Base-by-base conservation (phyloP, 2,888 invertebrate species). In the Agonopterix arenella region DNA sequence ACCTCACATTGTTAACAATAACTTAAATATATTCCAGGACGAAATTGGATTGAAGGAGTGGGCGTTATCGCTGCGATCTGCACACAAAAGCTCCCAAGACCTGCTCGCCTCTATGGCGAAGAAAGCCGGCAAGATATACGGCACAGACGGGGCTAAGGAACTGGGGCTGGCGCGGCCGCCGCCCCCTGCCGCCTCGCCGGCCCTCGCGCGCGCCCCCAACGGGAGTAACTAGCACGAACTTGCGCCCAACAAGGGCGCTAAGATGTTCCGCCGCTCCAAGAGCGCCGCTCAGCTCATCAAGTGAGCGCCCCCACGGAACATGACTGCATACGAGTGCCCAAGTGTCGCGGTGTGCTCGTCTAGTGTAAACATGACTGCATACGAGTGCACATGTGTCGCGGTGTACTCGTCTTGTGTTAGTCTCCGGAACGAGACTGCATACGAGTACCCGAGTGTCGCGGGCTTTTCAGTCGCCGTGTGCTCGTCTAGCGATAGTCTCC, bases 41-140 rank as follows among this genome's bases (percentile, higher is more conserved):
- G 98, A 98, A 90, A 99, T 99, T 75, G 97, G 99, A 55, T 93
- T 99, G 63, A 98, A 98, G 76, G 99, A 99, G 83, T 99, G 99
- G 99, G 95, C 98, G 59, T 91, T 96, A 54, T 98, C 98, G 48
- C 90, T 99, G 66, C 94, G 98, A 59, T 95, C 97, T 28, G 98
- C 99, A 38, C 98, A 98, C 91, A 98, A 98, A 86, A 93, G 96
- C 74, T 98, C 98, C 2, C 94, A 96, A 77, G 98, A 99, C 81
- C 92, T 99, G 68, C 91, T 99, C 53, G 97, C 98, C 49, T 97
- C 96, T 47, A 98, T 99, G 97, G 98, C 98, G 56, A 95, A 95
- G 80, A 99, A 99, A 88, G 99, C 98, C 40, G 98, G 98, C 63
- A 98, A 98, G 90, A 98, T 99, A 71, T 99, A 99, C 90, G 99